phyloP scores from a whole-genome alignment of 1,140 invertebrate species.

The Leptopilina clavipes region DNA sequence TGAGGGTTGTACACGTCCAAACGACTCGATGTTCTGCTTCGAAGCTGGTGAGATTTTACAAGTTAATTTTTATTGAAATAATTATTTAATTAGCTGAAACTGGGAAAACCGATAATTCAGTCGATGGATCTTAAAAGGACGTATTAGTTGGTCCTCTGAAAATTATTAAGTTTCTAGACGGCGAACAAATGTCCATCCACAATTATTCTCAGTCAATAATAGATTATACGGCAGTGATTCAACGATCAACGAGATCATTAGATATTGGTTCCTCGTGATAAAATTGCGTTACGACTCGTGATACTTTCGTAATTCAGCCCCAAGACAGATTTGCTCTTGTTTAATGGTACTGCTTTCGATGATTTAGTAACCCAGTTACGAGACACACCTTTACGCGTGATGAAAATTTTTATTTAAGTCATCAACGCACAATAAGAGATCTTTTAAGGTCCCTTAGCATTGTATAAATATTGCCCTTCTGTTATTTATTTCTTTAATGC shows the following conservation, averaged over 20 bases:
- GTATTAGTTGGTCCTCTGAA: too few relatives aligned
- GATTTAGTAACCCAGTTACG: not conserved
- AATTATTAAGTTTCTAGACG: too few relatives aligned
- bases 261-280: not conserved
- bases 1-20: conserved; percentile 93
- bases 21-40: conserved; percentile 92
- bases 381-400: not conserved
- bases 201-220: not conserved
- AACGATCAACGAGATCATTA: not conserved
- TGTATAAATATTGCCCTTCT: too few relatives aligned
- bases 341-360: conserved; percentile 18
- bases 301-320: conserved; percentile 5
- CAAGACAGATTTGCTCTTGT: conserved; percentile 29
- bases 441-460: too few relatives aligned
- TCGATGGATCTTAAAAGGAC: too few relatives aligned
- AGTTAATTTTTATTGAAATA: not conserved
- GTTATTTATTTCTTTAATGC: too few relatives aligned
- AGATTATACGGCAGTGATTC: not conserved
- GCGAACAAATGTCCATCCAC: too few relatives aligned
- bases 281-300: not conserved
- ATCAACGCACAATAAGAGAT: not conserved
- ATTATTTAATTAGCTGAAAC: too few relatives aligned
- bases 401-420: not conserved
- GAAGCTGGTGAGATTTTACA: conserved; percentile 83
- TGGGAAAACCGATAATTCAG: too few relatives aligned